These are phyloP conservation scores for Cercocebus atys DNA, from an alignment of 2,113 vertebrate species.

Conservation along the genomic window DNA sequence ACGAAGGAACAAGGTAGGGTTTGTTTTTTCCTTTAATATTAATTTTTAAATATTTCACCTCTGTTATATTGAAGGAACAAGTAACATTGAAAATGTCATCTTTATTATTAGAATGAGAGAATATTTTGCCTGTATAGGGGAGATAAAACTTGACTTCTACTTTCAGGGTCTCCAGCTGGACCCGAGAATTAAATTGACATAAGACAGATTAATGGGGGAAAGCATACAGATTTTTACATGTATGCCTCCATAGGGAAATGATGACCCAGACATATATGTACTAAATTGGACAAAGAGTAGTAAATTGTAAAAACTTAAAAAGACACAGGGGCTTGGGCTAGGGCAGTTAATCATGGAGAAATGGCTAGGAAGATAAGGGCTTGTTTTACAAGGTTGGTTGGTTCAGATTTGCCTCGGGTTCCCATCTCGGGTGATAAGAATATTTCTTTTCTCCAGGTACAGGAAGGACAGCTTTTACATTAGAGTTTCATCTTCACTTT, in stretches of 20 bases:
- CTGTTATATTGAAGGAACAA: not conserved
- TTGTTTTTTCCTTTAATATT: not conserved
- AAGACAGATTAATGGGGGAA: not conserved
- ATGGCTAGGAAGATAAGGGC: not conserved
- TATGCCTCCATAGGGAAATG: not conserved
- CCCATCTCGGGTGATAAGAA: not conserved
- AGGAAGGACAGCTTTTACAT: not conserved
- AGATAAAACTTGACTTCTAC: not conserved
- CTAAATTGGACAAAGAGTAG: not conserved
- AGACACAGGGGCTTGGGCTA: not conserved
- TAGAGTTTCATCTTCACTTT: not conserved
- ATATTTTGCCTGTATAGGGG: not conserved
- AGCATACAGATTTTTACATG: not conserved
- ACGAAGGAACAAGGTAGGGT: not conserved
- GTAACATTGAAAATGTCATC: not conserved
- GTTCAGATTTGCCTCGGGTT: not conserved
- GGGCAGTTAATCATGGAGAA: not conserved
- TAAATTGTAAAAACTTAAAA: not conserved
- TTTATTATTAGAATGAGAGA: conserved; percentile 4
- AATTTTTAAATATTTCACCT: not conserved
- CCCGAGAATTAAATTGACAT: not conserved
- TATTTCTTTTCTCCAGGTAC: not conserved
- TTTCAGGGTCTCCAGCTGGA: not conserved
- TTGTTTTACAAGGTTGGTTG: not conserved
- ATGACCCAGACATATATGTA: not conserved